These are phyloP conservation scores for Loriculus beryllinus DNA, from an alignment of 2,797 vertebrate genomes.

Conservation along the genomic window DNA sequence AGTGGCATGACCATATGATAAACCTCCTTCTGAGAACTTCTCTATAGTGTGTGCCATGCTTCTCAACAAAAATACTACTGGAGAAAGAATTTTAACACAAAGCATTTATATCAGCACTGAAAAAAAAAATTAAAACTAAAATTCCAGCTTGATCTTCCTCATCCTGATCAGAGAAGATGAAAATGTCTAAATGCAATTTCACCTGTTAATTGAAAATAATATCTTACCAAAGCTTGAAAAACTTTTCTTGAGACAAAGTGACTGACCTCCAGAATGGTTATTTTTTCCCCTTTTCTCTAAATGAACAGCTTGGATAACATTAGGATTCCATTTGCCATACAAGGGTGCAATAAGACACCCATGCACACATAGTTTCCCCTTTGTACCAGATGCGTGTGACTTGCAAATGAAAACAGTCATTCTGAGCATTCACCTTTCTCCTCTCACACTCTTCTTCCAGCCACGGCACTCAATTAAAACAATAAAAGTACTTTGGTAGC, in stretches of 20 bases:
- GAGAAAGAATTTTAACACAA: neutral
- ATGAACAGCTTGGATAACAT: neutral
- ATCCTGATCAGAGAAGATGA: neutral
- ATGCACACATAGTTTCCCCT: neutral
- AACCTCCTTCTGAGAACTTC: slow-evolving; percentile 15
- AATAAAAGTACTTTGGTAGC: neutral
- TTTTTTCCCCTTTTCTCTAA: neutral
- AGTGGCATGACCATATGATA: neutral
- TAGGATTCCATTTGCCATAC: neutral
- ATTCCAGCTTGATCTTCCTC: neutral
- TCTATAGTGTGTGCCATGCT: neutral
- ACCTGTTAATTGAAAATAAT: neutral
- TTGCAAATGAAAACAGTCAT: neutral
- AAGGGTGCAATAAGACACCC: slow-evolving; percentile 13
- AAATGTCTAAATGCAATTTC: neutral
- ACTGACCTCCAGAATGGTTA: neutral
- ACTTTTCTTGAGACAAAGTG: neutral
- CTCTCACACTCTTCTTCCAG: neutral
- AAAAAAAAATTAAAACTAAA: neutral
- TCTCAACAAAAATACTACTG: slow-evolving; percentile 5
- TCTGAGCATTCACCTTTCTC: neutral
- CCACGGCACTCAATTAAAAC: neutral
- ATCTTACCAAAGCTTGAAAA: neutral
- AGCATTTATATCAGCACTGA: neutral
- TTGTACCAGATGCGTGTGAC: neutral